Conservation (phyloP, 2,113 vertebrate genomes). For the Proteles cristata region DNA sequence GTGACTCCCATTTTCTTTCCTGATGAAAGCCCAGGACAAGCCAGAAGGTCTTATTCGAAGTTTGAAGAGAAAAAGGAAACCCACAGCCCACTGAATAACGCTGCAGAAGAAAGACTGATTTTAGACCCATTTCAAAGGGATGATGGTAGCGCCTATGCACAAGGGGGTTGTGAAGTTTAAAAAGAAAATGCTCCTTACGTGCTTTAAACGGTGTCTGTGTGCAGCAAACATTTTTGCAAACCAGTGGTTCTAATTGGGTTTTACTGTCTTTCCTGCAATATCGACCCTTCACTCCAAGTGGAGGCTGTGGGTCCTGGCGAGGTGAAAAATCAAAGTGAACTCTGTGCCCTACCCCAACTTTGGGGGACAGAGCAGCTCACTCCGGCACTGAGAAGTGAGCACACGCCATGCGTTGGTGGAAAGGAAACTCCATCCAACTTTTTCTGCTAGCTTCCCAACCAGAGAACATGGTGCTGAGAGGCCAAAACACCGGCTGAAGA, state of each 20-base stretch:
- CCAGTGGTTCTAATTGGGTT: background rate
- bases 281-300: background rate
- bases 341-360: background rate
- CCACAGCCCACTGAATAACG: background rate
- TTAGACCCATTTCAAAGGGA: background rate
- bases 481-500: background rate
- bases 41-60: background rate
- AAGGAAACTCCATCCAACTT: background rate
- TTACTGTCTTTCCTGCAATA: background rate
- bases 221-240: background rate
- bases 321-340: background rate
- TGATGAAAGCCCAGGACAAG: background rate
- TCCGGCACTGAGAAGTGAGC: background rate
- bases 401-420: background rate
- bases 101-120: background rate
- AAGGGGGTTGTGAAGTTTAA: background rate
- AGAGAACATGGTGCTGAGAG: background rate
- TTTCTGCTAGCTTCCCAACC: background rate
- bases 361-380: background rate
- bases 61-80: background rate
- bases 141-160: fast-evolving
- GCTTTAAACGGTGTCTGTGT: background rate
- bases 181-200: background rate
- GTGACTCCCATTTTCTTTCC: background rate
- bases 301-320: background rate